Base-by-base conservation (phyloP, 2,888 invertebrate genomes). In the Acleris holmiana region DNA sequence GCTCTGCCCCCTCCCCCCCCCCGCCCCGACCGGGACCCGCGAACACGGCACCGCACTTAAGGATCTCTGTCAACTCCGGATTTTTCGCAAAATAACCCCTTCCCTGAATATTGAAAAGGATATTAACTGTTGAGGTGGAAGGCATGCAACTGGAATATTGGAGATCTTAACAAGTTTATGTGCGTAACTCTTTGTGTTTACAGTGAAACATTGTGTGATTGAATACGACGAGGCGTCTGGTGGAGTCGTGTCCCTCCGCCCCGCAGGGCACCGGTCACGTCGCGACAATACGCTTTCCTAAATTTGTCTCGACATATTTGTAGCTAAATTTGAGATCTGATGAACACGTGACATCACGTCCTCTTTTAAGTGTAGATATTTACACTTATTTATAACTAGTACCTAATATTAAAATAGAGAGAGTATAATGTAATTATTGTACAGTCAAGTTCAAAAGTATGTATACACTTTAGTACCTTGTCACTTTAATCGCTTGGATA, bases 31-130 rank as follows among this genome's bases (percentile, higher is more conserved):
- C n/a, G n/a, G n/a, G 40, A 2, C 19, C 51, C 41, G 15, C 41
- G 8, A 54, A 54, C 54, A 54, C 17, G 41, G 54, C 54, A 41
- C 54, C 35, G 41, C 54, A 54, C 54, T 54, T 54, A 54, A 54
- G 17, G 29, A 17, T 29, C 51, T 35, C 23, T 44, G 40, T 54
- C 54, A 54, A 23, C 54, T 41, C 17, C 41, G 15, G 41, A 21
- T 54, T 54, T 54, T 54, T 54, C n/a, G 15, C 54, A 4, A 54
- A 54, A 41, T 21, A 54, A 54, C 54, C 54, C 21, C 41, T 54
- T 54, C 4, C 54, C 35, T 35, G 29, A 18, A 51, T 35, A 35
- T 51, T 35, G 51, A 35, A 51, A 51, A 51, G 51, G 35, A 51
- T 51, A n/a, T 51, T 51, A 35, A 18, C 18, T 51, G 51, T 51